A percentile compares a stretch with the other conserved stretches of the same genome.
phyloP scores from a whole-genome alignment of 2,888 invertebrate genomes.

The Phortica okadai region DNA sequence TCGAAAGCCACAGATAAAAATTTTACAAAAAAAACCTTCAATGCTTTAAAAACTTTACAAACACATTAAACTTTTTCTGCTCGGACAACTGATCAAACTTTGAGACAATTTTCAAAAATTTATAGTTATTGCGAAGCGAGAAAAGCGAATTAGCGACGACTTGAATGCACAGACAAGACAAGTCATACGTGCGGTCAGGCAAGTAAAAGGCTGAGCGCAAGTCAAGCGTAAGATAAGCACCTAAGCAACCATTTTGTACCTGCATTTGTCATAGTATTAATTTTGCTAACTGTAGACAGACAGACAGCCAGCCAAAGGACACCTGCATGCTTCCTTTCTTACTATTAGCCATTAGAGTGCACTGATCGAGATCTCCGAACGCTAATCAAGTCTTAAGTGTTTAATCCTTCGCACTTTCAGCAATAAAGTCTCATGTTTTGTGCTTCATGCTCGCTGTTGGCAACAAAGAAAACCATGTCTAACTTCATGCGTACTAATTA shows the following conservation, averaged over 20 bases:
- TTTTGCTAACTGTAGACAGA: conserved; percentile 44
- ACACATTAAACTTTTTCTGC: background rate
- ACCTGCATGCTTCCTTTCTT: background rate
- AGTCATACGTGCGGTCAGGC: conserved; percentile 50
- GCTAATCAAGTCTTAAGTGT: conserved; percentile 70
- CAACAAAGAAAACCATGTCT: too few species aligned
- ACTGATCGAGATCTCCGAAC: conserved; percentile 14
- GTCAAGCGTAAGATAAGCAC: conserved; percentile 5
- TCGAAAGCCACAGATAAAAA: background rate
- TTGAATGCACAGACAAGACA: conserved; percentile 27
- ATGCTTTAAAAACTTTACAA: background rate
- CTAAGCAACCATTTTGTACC: conserved; percentile 57
- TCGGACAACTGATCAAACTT: conserved; percentile 5
- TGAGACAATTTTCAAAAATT: conserved; percentile 16
- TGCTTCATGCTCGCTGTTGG: too few species aligned
- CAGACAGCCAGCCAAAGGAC: background rate
- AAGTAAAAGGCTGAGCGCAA: conserved; percentile 43
- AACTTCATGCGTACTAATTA: too few species aligned
- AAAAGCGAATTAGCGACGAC: background rate
- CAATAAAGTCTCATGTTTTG: conserved; percentile 22
- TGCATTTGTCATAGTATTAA: conserved; percentile 68
- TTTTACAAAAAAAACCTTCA: background rate
- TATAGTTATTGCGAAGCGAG: background rate
- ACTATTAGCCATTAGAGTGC: conserved; percentile 61
- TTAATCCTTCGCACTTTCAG: conserved; percentile 64